Percentiles rank a stretch among this genome's conserved stretches.
phyloP scores from a whole-genome alignment of 1,140 invertebrate genomes.

The Argopecten irradians region DNA sequence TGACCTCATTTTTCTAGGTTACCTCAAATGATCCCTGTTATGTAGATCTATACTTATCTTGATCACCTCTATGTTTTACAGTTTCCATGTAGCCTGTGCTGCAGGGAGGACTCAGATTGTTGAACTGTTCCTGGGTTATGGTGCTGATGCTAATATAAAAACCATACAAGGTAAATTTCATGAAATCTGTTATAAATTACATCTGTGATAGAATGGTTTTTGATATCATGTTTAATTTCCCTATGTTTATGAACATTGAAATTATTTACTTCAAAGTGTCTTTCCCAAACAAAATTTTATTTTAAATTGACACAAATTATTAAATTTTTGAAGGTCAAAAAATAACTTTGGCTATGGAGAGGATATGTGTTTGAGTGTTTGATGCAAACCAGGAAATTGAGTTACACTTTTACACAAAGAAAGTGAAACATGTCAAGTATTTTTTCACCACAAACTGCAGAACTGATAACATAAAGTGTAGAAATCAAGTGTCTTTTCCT shows the following conservation, averaged over 20 bases:
- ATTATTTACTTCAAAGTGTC: too few species aligned
- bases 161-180: constrained; percentile 68
- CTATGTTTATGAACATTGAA: too few species aligned
- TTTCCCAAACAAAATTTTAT: background rate
- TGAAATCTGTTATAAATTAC: too few species aligned
- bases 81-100: constrained; percentile 67
- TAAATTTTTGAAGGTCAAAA: background rate
- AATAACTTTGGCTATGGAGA: background rate
- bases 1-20: too few species aligned
- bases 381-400: background rate
- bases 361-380: background rate
- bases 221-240: too few species aligned
- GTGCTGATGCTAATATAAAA: constrained; percentile 64
- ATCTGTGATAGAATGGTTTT: too few species aligned
- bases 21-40: background rate
- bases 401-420: constrained; percentile 5
- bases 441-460: background rate
- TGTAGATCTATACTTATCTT: background rate
- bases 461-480: background rate
- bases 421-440: background rate
- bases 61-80: constrained; percentile 45
- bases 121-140: constrained; percentile 60
- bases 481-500: background rate
- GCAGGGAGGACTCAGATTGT: constrained; percentile 60
- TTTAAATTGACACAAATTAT: background rate